A percentile compares a stretch with the other conserved stretches of the same genome.
These are phyloP conservation scores for Hemicordylus capensis DNA, from an alignment of 2,113 vertebrate genomes.

Conservation along the genomic window DNA sequence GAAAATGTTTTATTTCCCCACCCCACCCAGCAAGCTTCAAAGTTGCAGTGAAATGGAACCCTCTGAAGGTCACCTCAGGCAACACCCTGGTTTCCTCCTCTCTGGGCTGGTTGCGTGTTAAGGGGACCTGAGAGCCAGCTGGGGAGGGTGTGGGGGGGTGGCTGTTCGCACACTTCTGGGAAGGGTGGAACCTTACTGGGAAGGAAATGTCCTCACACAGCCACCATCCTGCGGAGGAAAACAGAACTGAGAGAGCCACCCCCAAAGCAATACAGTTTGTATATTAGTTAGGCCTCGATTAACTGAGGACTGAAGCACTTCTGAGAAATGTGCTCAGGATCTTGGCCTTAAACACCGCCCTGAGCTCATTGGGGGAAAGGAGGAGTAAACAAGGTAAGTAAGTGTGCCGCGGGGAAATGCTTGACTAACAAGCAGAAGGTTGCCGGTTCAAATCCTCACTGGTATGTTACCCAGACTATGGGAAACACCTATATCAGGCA, in stretches of 20 bases:
- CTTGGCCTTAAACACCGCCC: too few species aligned
- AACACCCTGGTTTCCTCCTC: constrained; percentile 10
- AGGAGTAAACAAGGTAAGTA: too few species aligned
- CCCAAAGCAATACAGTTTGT: background rate
- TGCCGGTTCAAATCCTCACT: too few species aligned
- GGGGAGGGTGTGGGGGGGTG: background rate
- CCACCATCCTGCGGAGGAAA: constrained; percentile 9
- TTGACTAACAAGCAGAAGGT: too few species aligned
- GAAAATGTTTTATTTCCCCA: background rate
- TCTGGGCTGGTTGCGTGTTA: background rate
- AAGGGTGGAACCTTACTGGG: background rate
- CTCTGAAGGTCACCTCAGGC: constrained; percentile 46
- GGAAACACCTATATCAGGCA: too few species aligned
- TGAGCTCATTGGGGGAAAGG: too few species aligned
- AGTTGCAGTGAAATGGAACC: constrained; percentile 15
- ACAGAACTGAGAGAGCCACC: background rate
- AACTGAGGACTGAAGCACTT: too few species aligned
- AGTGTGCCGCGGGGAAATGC: too few species aligned
- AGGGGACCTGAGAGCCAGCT: background rate
- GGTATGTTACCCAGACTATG: too few species aligned
- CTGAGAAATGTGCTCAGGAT: too few species aligned
- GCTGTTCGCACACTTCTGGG: background rate
- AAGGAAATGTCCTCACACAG: background rate
- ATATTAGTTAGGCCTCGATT: background rate
- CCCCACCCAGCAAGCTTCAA: constrained; percentile 15